A percentile compares a stretch with the other conserved stretches of the same genome.
phyloP scores from a whole-genome alignment of 2,113 vertebrate genomes.

The Alexandromys fortis region DNA sequence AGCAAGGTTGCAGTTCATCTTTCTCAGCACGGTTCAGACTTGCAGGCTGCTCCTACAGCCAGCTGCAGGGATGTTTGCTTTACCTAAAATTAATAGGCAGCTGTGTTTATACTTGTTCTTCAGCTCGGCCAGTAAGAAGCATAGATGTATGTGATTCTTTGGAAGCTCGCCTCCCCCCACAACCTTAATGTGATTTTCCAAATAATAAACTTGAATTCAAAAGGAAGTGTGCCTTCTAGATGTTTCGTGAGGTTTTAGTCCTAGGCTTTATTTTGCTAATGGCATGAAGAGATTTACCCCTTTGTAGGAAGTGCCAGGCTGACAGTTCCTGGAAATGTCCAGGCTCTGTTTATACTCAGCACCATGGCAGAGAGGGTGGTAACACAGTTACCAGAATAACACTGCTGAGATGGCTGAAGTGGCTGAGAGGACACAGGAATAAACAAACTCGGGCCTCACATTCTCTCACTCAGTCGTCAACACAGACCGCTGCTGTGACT shows the following conservation, averaged over 20 bases:
- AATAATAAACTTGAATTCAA: slow-evolving; percentile 70
- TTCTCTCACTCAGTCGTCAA: neutral
- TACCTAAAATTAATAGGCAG: slow-evolving; percentile 68
- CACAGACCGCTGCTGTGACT: neutral
- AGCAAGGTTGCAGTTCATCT: slow-evolving; percentile 61
- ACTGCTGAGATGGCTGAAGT: slow-evolving; percentile 52
- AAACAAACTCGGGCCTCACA: neutral
- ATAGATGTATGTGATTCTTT: slow-evolving; percentile 37
- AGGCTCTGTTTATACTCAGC: slow-evolving; percentile 71
- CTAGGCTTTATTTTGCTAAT: slow-evolving; percentile 65
- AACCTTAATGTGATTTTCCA: slow-evolving; percentile 60
- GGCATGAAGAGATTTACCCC: slow-evolving; percentile 66
- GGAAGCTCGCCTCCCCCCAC: neutral
- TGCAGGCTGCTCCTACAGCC: slow-evolving; percentile 53
- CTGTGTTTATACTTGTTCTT: slow-evolving; percentile 77
- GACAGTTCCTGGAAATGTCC: slow-evolving; percentile 80
- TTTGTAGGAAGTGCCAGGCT: slow-evolving; percentile 67
- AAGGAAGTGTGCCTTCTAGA: slow-evolving; percentile 55
- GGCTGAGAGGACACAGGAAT: neutral
- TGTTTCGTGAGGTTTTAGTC: slow-evolving; percentile 46
- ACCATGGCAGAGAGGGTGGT: slow-evolving; percentile 62
- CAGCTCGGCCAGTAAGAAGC: slow-evolving; percentile 60
- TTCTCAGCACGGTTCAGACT: slow-evolving; percentile 27
- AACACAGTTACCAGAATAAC: slow-evolving; percentile 73
- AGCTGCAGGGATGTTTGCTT: slow-evolving; percentile 74